A percentile compares a stretch with the other conserved stretches of the same genome.
These are phyloP conservation scores for Mormyrus hasselquistii DNA, from an alignment of 2,797 vertebrate genomes.

Conservation along the genomic window DNA sequence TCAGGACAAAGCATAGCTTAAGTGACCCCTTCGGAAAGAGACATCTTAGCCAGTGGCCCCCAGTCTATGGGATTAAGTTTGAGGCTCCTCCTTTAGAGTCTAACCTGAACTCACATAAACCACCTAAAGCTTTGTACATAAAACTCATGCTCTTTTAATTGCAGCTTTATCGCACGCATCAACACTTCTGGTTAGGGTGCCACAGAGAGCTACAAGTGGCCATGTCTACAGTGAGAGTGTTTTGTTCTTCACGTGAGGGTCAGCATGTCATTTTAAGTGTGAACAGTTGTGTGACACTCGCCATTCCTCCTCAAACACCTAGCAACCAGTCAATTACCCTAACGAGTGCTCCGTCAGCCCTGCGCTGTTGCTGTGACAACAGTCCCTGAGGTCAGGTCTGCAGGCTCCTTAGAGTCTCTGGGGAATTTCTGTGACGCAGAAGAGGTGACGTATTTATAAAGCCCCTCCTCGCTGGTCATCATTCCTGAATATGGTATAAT, in stretches of 20 bases:
- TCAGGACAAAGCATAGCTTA: not conserved
- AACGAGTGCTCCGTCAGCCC: not conserved
- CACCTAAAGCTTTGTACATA: not conserved
- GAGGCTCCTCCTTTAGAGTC: not conserved
- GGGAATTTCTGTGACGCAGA: not conserved
- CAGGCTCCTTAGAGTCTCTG: not conserved
- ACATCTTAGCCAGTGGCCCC: not conserved
- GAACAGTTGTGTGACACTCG: not conserved
- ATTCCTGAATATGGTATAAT: not conserved
- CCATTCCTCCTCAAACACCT: not conserved
- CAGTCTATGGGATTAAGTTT: not conserved
- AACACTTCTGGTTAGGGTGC: not conserved
- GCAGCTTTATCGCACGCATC: not conserved
- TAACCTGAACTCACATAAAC: not conserved
- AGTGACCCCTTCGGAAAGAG: not conserved
- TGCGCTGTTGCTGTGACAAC: constrained; percentile 19
- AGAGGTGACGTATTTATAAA: not conserved
- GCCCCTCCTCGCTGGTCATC: not conserved
- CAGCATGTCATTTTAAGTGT: not conserved
- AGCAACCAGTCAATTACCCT: constrained; percentile 10
- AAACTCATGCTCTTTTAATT: not conserved
- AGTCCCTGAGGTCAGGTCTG: not conserved
- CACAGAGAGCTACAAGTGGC: not conserved
- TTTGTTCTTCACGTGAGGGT: not conserved
- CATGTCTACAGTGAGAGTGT: not conserved